phyloP scores from a whole-genome alignment of 1,140 invertebrate species.

The Drosophila melanica region DNA sequence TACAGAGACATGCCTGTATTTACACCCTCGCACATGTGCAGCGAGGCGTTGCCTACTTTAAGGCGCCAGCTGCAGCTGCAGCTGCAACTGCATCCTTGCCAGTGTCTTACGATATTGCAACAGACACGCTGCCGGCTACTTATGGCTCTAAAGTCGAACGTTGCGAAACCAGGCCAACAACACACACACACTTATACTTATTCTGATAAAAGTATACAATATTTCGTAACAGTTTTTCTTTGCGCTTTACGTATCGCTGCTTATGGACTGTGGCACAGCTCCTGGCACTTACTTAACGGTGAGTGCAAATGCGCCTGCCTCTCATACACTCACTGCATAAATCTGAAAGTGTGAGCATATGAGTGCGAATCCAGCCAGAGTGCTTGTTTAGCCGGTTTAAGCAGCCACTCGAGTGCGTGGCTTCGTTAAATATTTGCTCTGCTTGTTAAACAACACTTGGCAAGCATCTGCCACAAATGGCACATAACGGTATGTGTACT shows the following conservation, averaged over 20 bases:
- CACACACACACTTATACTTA: conserved; percentile 8
- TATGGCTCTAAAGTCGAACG: conserved; percentile 53
- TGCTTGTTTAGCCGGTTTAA: conserved; percentile 41
- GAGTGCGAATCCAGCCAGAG: conserved; percentile 30
- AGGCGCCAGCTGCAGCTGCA: conserved; percentile 36
- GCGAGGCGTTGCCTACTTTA: conserved; percentile 41
- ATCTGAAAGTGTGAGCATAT: conserved; percentile 9
- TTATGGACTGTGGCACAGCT: conserved; percentile 73
- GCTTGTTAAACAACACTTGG: conserved; percentile 25
- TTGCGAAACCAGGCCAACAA: conserved; percentile 50
- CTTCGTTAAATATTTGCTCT: conserved; percentile 32
- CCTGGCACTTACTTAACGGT: conserved; percentile 70
- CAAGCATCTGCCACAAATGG: background rate
- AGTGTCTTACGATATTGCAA: conserved; percentile 47
- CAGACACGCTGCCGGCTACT: conserved; percentile 67
- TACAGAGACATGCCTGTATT: background rate
- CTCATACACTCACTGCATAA: conserved; percentile 2
- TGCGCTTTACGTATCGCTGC: conserved; percentile 64
- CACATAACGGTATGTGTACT: background rate
- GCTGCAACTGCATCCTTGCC: conserved; percentile 6
- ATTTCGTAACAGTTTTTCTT: conserved; percentile 60
- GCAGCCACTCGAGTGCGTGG: conserved; percentile 34
- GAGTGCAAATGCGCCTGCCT: conserved; percentile 57
- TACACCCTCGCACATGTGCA: conserved; percentile 39
- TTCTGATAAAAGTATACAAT: conserved; percentile 36